These are phyloP conservation scores for Galerucella pusilla DNA, from an alignment of 2,888 invertebrate species.

Conservation along the genomic window DNA sequence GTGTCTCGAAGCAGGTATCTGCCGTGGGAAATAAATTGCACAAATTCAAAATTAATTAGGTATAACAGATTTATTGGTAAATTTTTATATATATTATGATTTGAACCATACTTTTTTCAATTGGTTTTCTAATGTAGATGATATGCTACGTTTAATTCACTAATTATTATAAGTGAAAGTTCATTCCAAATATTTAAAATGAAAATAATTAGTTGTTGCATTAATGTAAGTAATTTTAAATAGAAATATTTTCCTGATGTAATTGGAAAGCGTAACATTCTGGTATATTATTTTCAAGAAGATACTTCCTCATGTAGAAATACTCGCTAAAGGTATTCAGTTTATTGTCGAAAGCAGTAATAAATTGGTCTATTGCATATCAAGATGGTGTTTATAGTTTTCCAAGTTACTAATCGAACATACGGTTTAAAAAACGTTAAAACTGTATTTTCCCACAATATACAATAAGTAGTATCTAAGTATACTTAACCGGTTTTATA, in stretches of 20 bases:
- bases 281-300: conserved; percentile 35
- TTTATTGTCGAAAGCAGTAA: conserved; percentile 25
- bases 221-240: conserved; percentile 27
- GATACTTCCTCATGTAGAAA: conserved; percentile 33
- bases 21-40: conserved; percentile 63
- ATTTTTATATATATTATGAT: conserved; percentile 41
- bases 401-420: conserved; percentile 40
- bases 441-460: conserved; percentile 59
- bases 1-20: conserved; percentile 58
- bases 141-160: conserved; percentile 31
- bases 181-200: conserved; percentile 35
- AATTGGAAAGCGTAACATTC: conserved; percentile 61
- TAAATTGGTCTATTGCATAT: conserved; percentile 40
- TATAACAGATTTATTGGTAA: conserved; percentile 64
- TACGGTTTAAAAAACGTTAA: conserved; percentile 39
- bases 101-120: conserved; percentile 40
- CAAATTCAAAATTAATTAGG: conserved; percentile 62
- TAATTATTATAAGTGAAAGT: conserved; percentile 36
- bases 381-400: conserved; percentile 39
- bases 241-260: conserved; percentile 55
- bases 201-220: conserved; percentile 37
- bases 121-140: conserved; percentile 26
- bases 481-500: conserved; percentile 60
- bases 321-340: conserved; percentile 23
- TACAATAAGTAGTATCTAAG: conserved; percentile 57